Base-by-base conservation (phyloP, 2,113 vertebrate genomes). In the Takifugu bimaculatus region DNA sequence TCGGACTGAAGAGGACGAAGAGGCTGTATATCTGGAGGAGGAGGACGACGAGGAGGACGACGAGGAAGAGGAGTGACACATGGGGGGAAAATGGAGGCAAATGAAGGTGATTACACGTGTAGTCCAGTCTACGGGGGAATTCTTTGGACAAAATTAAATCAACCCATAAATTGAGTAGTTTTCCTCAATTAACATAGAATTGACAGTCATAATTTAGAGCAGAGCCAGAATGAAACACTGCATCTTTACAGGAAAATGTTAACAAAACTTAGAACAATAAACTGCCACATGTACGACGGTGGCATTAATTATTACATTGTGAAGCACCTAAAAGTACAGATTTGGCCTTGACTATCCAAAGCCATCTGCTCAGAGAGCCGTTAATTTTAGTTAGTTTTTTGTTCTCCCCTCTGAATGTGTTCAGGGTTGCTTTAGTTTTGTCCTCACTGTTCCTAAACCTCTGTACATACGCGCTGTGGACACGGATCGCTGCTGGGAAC, bases 21-120 rank as follows among this genome's bases (percentile, higher is more conserved):
- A 79, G 50, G 29, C 27, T 0, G 70, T 57, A 26, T 87, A 82
- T 54, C 54, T 87, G 54, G 85, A 78, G 0, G 73, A 74, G 0
- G 57, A 66, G 0, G 62, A 62, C 0, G 70, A 76, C 0, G 68
- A 79, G 0, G 70, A 80, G 0, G 66, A 78, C 2, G 62, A 65
- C 1, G 67, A 65, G 3, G 63, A 65, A 1, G 54, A 67, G 50
- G 69, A 72, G 64, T 62, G 59, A 74, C 43, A 29, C 25, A 27
- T 13, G 4, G 5, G 25, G 26, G 12, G 7, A 5, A 13, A 26
- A 11, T 4, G 12, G 4, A 50, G 49, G 14, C 7, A 50, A n/a
- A 50, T 6, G 25, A 50, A 47, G 44, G 13, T 13, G 14, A 13
- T 13, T 13, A 14, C 44, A 12, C 20, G 20, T 20, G 14, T 14